phyloP scores from a whole-genome alignment of 2,113 vertebrate species.

The Redunca redunca region DNA sequence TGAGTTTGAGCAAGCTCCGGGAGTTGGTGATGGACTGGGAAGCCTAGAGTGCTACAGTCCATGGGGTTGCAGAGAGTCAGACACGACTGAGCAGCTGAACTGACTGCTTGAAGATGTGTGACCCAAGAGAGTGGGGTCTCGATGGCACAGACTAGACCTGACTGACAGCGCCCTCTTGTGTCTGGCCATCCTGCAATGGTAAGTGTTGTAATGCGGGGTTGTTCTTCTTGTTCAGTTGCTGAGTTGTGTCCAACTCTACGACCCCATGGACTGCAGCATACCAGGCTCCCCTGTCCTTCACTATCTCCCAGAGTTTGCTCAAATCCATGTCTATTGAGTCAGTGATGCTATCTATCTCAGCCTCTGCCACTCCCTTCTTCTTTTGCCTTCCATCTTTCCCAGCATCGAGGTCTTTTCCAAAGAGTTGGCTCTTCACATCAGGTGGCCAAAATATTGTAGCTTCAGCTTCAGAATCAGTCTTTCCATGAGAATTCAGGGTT shows the following conservation, averaged over 20 bases:
- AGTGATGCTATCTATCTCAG: background rate
- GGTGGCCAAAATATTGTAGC: background rate
- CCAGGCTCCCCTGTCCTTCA: background rate
- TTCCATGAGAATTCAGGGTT: background rate
- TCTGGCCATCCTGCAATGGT: too few species aligned
- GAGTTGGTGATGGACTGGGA: background rate
- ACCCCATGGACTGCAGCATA: background rate
- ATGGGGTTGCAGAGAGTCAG: background rate
- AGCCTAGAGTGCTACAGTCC: background rate
- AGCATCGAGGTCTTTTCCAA: background rate
- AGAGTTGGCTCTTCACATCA: background rate
- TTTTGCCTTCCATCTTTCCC: background rate
- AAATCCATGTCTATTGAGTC: background rate
- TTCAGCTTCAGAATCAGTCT: background rate
- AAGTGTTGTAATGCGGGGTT: fast-evolving
- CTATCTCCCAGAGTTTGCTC: background rate
- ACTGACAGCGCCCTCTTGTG: background rate
- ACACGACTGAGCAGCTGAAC: background rate
- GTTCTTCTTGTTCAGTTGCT: background rate
- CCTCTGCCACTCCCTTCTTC: background rate
- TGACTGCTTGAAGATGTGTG: background rate
- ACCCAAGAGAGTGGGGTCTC: background rate
- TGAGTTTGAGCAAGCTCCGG: background rate
- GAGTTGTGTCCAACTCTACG: background rate
- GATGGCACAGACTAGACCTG: background rate